Evolutionary conservation across 2,888 invertebrate species (phyloP), one percentile per base, ranked within the genome.

Genomic region (Amphipyra tragopoginis): DNA sequence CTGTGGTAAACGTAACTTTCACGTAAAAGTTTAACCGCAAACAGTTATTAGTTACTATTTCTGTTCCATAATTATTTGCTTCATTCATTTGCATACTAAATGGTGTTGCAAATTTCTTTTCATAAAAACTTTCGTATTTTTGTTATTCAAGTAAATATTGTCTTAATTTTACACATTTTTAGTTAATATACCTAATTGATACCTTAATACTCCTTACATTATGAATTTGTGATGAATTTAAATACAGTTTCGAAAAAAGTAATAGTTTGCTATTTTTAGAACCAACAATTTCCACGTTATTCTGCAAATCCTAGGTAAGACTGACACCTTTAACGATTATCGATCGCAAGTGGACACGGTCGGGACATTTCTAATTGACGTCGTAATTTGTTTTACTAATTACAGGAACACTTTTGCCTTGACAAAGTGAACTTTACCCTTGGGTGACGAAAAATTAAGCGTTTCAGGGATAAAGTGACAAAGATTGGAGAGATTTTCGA

Each of bases 321-420:
- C 39, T 38, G 55, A 43, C 51, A 65, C 69, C 67, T 59, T 48
- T 65, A 75, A 69, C 52, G 54, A 72, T 67, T 56, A 69, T 71
- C 68, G 68, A 74, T 68, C 61, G 70, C 47, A 29, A 70, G 58
- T 69, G 55, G 53, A 70, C 59, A 66, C 61, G 69, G 65, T 56
- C 13, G 42, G 26, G 65, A 62, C 72, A 74, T 76, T 72, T 75
- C 77, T 79, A 80, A 85, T 84, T 84, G 78, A 82, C 81, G 78
- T 71, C 80, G 81, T 86, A 86, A 88, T 88, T 89, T 81, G 78
- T 78, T 83, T 69, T 66, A 79, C 74, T 87, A 87, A 87, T 89
- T 88, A 89, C 79, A 84, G 79, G 75, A 82, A 73, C 64, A 60
- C 63, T 68, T 81, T 80, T 75, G 29, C 52, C 54, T 50, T 66